Percentiles rank a stretch among this genome's conserved stretches.
These are phyloP conservation scores for Rana temporaria DNA, from an alignment of 2,113 vertebrate genomes.

Conservation along the genomic window DNA sequence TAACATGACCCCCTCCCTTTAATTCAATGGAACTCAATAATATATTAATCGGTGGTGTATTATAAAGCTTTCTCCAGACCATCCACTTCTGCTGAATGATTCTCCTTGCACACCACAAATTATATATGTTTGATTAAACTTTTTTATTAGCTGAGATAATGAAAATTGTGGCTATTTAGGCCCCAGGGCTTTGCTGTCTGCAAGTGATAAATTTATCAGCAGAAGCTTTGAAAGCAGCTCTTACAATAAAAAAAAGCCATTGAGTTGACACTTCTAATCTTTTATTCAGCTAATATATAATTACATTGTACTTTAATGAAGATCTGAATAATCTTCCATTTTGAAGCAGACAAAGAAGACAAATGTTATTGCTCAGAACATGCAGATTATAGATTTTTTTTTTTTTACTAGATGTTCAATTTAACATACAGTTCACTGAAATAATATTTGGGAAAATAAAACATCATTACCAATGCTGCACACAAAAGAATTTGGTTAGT, in stretches of 20 bases:
- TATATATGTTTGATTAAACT: slow-evolving; percentile 36
- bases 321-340: slow-evolving; percentile 32
- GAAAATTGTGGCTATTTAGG: slow-evolving; percentile 29
- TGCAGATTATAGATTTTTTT: slow-evolving; percentile 4
- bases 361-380: slow-evolving; percentile 5
- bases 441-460: too few species aligned
- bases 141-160: slow-evolving; percentile 41
- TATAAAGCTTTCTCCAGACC: background rate
- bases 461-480: too few species aligned
- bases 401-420: slow-evolving; percentile 6
- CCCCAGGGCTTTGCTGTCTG: slow-evolving; percentile 20
- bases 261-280: slow-evolving; percentile 48
- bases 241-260: slow-evolving; percentile 7
- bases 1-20: background rate
- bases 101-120: background rate
- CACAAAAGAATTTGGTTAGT: too few species aligned
- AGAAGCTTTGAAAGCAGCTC: background rate
- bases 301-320: slow-evolving; percentile 42
- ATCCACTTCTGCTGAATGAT: background rate
- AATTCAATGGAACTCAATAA: background rate
- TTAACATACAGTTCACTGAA: background rate
- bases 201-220: slow-evolving; percentile 43
- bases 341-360: slow-evolving; percentile 29
- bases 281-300: slow-evolving; percentile 50
- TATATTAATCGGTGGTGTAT: background rate